Conservation (phyloP, 1,140 invertebrate genomes). For the Papilio glaucus region DNA sequence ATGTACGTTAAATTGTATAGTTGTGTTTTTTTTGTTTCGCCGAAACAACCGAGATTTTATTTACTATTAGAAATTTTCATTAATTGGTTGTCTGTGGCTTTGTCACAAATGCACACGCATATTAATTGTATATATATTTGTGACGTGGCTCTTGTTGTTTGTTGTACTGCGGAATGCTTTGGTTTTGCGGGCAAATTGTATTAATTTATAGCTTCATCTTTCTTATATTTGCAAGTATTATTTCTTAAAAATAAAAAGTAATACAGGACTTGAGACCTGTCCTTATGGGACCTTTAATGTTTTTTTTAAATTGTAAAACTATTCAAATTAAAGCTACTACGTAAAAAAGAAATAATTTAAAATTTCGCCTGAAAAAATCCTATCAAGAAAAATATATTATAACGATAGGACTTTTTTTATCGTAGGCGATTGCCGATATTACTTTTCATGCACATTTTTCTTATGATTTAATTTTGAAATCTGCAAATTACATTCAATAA, state of each 20-base stretch:
- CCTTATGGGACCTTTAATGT: too few relatives aligned
- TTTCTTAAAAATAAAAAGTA: too few relatives aligned
- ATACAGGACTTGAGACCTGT: too few relatives aligned
- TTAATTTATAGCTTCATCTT: background rate
- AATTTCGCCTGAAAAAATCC: too few relatives aligned
- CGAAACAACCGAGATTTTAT: background rate
- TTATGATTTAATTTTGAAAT: background rate
- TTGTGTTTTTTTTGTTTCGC: background rate
- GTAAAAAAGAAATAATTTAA: too few relatives aligned
- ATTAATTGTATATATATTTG: conserved; percentile 25
- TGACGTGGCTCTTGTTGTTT: conserved; percentile 27
- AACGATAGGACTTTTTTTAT: too few relatives aligned
- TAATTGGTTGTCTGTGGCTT: conserved; percentile 16
- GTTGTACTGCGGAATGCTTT: conserved; percentile 28
- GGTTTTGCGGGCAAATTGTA: conserved; percentile 23
- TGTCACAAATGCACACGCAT: conserved; percentile 31
- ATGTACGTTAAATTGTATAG: background rate
- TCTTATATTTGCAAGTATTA: background rate
- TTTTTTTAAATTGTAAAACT: too few relatives aligned
- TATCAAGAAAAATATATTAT: too few relatives aligned
- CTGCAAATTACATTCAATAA: background rate
- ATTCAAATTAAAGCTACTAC: too few relatives aligned
- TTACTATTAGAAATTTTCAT: conserved; percentile 4
- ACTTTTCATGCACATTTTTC: background rate
- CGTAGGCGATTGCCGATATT: too few relatives aligned